Evolutionary conservation across 2,797 vertebrate genomes (phyloP), one percentile per base, ranked within the genome.

Genomic region (Babyrousa celebensis): DNA sequence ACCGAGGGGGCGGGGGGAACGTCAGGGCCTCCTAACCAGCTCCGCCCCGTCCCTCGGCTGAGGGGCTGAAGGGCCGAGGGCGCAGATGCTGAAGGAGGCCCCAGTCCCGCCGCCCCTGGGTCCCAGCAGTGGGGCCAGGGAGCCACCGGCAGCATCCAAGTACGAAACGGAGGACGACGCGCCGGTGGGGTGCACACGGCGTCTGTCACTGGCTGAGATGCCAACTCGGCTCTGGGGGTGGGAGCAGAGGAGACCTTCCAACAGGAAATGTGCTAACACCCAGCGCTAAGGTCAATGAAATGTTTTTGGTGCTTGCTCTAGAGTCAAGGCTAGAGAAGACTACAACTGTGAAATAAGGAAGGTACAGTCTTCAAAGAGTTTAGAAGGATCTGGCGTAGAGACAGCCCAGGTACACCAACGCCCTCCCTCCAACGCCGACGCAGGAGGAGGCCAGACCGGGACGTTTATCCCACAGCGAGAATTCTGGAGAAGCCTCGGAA

Each of bases 121-220:
- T 6, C 36, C 36, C 36, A 36, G 36, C 3, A 36, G 36, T 36
- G 36, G 36, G 36, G 36, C 36, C 36, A 36, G 36, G 36, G 36
- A 36, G 36, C 36, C 36, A 36, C 36, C 62, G 16, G 36, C 9
- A 3, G 48, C 43, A 9, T 29, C 1, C 18, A 16, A 9, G 21
- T 16, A 6, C 10, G 1, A 18, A 20, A 10, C 0, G 11, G 67
- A 16, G 25, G 43, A 48, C 43, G 6, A 10, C 1, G 43, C 9
- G 43, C 43, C 9, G 43, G 6, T 4, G 12, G 12, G 8, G 8
- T 14, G n/a, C 11, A 15, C 3, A 16, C 27, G 11, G 36, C 6
- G 43, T 7, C 43, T 48, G n/a, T 27, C 9, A 14, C 18, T 27
- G 12, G 25, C 82, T 74, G 77, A 75, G 32, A 78, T 36, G 77